phyloP scores from a whole-genome alignment of 2,113 vertebrate genomes.

The Eubucco bourcierii region DNA sequence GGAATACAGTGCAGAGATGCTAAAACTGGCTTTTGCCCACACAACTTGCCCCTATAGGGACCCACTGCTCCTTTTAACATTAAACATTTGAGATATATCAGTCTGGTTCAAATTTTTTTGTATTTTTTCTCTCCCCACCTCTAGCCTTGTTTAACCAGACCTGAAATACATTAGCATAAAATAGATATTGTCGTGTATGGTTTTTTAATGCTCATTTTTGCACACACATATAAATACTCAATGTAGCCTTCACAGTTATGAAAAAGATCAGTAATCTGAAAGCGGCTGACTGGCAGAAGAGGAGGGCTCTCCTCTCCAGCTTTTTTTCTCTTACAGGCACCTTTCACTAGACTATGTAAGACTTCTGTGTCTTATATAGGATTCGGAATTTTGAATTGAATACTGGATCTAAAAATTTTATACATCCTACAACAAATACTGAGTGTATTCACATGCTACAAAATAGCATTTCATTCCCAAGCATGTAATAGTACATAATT shows the following conservation, averaged over 20 bases:
- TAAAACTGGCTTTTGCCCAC: not conserved
- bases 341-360: not conserved
- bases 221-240: not conserved
- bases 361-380: not conserved
- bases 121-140: not conserved
- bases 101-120: accelerated
- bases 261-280: not conserved
- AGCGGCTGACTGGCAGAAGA: not conserved
- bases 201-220: not conserved
- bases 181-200: not conserved
- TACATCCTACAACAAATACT: not conserved
- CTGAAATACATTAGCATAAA: not conserved
- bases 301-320: not conserved
- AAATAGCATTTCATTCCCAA: not conserved
- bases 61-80: not conserved
- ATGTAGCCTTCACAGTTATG: not conserved
- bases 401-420: not conserved
- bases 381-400: not conserved
- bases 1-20: not conserved
- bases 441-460: not conserved
- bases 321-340: not conserved
- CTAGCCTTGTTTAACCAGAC: not conserved
- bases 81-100: not conserved
- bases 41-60: not conserved
- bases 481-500: not conserved